Evolutionary conservation across 1,140 invertebrate species (phyloP).

Genomic region (Drosophila quadrilineata): DNA sequence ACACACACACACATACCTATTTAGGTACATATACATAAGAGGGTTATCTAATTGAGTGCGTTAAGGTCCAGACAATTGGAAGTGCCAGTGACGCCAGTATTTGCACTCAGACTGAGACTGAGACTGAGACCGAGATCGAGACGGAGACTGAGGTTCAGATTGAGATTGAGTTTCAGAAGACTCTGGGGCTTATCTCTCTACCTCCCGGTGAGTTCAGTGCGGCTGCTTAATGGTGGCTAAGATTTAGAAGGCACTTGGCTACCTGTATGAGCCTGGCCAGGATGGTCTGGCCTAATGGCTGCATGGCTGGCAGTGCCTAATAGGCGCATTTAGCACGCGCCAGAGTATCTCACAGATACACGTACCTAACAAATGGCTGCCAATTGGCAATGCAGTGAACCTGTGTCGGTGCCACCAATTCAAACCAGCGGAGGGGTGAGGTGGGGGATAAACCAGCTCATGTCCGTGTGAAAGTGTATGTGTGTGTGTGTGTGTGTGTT

Average conservation of each 20-base stretch:
- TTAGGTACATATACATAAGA: too few species aligned
- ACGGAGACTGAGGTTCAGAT: too few species aligned
- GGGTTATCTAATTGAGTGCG: constrained; percentile 40
- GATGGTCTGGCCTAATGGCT: constrained; percentile 19
- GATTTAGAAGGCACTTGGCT: constrained; percentile 23
- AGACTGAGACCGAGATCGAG: too few species aligned
- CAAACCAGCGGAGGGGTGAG: constrained; percentile 51
- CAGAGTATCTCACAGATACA: constrained; percentile 54
- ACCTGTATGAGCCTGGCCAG: background rate
- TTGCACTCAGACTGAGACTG: constrained; percentile 49
- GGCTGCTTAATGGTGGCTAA: constrained; percentile 23
- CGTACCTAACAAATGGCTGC: constrained; percentile 32
- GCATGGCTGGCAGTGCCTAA: constrained; percentile 42
- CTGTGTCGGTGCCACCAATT: constrained; percentile 36
- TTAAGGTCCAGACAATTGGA: constrained; percentile 42
- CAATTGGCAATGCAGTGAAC: constrained; percentile 40
- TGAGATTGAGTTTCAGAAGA: too few species aligned
- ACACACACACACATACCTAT: too few species aligned
- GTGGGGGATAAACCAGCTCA: too few species aligned
- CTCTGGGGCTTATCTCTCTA: constrained; percentile 40
- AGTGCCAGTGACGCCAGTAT: constrained; percentile 41
- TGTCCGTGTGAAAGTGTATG: constrained; percentile 21
- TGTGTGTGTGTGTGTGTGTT: constrained; percentile 2
- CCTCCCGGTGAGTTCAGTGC: constrained; percentile 2
- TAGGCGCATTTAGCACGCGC: constrained; percentile 69